phyloP scores from a whole-genome alignment of 2,797 vertebrate species.

The Halcyon smyrnensis region DNA sequence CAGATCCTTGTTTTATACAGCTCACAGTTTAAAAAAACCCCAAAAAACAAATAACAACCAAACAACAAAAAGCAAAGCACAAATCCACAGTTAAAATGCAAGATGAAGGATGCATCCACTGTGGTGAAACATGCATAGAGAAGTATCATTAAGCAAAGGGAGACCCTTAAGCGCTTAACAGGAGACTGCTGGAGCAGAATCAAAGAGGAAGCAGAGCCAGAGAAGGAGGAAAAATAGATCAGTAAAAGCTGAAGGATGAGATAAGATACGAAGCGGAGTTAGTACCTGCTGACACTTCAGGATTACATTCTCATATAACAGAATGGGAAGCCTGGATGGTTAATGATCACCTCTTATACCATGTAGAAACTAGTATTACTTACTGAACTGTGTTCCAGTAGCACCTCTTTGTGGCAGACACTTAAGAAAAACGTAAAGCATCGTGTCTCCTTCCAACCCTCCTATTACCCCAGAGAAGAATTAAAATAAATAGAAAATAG shows the following conservation, averaged over 20 bases:
- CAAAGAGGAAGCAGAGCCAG: background rate
- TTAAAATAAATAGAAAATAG: background rate
- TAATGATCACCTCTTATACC: background rate
- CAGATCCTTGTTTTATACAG: background rate
- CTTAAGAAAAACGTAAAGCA: background rate
- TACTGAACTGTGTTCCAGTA: constrained; percentile 1
- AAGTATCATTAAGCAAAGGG: background rate
- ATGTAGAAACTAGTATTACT: background rate
- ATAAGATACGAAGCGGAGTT: background rate
- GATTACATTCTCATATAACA: background rate
- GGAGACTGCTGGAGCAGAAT: background rate
- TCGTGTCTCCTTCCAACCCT: background rate
- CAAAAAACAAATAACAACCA: background rate
- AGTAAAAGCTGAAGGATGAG: constrained; percentile 15
- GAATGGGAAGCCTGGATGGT: background rate
- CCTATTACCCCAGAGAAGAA: background rate
- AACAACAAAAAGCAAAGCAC: background rate
- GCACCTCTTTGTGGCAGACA: background rate
- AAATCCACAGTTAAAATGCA: background rate
- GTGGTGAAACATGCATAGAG: background rate
- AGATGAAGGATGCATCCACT: background rate
- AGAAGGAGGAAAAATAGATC: background rate
- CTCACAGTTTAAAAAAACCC: background rate
- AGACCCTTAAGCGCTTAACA: background rate
- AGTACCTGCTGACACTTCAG: constrained; percentile 5